Conservation (phyloP, 1,140 invertebrate genomes). For the Drosophila pectinifera region DNA sequence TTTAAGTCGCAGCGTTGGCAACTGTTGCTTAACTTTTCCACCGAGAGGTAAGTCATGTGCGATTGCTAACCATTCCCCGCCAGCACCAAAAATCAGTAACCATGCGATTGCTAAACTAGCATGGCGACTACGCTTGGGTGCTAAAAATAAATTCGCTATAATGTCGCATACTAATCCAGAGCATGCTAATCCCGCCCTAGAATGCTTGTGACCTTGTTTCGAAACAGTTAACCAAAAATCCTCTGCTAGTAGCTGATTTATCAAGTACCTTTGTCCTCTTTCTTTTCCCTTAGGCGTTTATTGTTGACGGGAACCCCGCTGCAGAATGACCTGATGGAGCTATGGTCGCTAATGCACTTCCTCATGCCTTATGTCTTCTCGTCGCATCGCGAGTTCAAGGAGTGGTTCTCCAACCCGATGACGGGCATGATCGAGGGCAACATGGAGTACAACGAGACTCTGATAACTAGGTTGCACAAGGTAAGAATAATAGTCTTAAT, state of each 20-base stretch:
- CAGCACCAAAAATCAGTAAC: constrained; percentile 82
- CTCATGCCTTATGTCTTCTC: constrained; percentile 99
- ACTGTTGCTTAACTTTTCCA: constrained; percentile 97
- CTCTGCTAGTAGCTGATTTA: not conserved
- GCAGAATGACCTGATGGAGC: constrained; percentile 99
- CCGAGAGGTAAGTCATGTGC: constrained; percentile 90
- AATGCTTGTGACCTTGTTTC: constrained; percentile 79
- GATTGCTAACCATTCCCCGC: not conserved
- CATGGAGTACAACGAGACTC: constrained; percentile 96
- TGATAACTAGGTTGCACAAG: constrained; percentile 98
- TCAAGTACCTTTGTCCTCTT: not conserved
- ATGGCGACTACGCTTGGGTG: constrained; percentile 82
- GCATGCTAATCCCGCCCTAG: constrained; percentile 62
- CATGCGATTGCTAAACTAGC: constrained; percentile 77
- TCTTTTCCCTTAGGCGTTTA: constrained; percentile 89
- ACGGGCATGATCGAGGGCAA: constrained; percentile 99
- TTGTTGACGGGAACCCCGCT: constrained; percentile 99
- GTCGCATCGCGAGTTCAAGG: constrained; percentile 98
- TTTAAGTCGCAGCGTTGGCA: constrained; percentile 99
- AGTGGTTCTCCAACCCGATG: constrained; percentile 99
- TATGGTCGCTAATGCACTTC: constrained; percentile 99
- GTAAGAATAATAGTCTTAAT: constrained; percentile 78
- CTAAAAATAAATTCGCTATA: constrained; percentile 76
- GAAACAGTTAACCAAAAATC: constrained; percentile 42
- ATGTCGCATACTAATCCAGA: constrained; percentile 67